phyloP scores from a whole-genome alignment of 2,888 invertebrate species.

The Heliconius cydno region DNA sequence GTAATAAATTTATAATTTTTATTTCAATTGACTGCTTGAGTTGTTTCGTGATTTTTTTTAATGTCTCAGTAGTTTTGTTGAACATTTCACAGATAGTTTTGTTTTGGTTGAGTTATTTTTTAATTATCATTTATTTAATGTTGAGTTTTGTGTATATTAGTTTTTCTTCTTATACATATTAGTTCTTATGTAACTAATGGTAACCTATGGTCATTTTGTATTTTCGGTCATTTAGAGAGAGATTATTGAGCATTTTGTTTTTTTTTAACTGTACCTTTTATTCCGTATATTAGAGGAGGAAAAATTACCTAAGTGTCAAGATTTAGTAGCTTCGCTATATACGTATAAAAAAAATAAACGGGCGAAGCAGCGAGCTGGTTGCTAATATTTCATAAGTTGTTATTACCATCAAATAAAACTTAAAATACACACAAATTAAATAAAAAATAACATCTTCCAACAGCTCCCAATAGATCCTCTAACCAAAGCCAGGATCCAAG shows the following conservation, averaged over 20 bases:
- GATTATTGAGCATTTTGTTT: too few species aligned
- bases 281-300: too few species aligned
- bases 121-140: background rate
- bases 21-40: background rate
- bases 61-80: background rate
- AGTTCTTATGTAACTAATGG: too few species aligned
- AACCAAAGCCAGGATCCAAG: slow-evolving; percentile 60
- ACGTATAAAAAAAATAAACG: too few species aligned
- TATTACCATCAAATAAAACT: background rate
- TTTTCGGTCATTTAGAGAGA: too few species aligned
- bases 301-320: background rate
- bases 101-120: background rate
- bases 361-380: background rate
- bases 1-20: slow-evolving; percentile 5
- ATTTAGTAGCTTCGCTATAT: background rate
- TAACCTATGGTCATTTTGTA: too few species aligned
- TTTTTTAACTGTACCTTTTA: too few species aligned
- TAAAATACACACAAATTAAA: background rate
- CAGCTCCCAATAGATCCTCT: slow-evolving; percentile 65
- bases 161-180: too few species aligned
- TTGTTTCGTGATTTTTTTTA: background rate
- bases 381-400: background rate
- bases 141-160: background rate
- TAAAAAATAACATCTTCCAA: slow-evolving; percentile 14
- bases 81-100: background rate